These are phyloP conservation scores for Montipora capricornis DNA, from an alignment of 64 coral and sea anemone species.

Conservation along the genomic window DNA sequence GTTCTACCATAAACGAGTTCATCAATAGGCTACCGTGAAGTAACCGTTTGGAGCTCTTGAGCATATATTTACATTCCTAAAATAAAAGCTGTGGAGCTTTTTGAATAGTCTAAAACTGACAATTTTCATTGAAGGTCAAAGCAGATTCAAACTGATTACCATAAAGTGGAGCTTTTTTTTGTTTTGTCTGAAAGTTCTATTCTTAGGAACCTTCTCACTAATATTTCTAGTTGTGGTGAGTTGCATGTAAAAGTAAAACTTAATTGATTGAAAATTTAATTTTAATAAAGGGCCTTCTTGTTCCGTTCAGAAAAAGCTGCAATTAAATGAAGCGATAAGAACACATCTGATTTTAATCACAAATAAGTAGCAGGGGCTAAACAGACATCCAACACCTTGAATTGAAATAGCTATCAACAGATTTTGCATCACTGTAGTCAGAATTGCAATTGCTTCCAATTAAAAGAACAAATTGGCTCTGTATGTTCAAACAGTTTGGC, in stretches of 20 bases:
- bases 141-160: neutral
- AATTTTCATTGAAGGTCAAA: neutral
- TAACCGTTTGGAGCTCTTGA: neutral
- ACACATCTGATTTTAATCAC: neutral
- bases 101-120: neutral
- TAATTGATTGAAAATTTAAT: neutral
- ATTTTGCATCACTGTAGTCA: neutral
- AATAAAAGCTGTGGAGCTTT: neutral
- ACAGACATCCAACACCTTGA: neutral
- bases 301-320: neutral
- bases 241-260: neutral
- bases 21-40: neutral
- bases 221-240: neutral
- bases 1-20: too few relatives aligned
- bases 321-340: neutral
- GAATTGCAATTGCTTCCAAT: neutral
- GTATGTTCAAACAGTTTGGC: neutral
- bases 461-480: constrained; percentile 40
- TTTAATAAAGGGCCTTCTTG: neutral
- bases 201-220: neutral
- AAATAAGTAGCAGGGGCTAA: neutral
- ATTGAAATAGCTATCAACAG: constrained; percentile 31
- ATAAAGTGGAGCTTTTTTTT: constrained; percentile 11
- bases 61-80: constrained; percentile 24
- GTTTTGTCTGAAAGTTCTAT: constrained; percentile 24